Evolutionary conservation across 2,888 invertebrate species (phyloP), one percentile per base, ranked within the genome.

Genomic region (Geotrupes spiniger): DNA sequence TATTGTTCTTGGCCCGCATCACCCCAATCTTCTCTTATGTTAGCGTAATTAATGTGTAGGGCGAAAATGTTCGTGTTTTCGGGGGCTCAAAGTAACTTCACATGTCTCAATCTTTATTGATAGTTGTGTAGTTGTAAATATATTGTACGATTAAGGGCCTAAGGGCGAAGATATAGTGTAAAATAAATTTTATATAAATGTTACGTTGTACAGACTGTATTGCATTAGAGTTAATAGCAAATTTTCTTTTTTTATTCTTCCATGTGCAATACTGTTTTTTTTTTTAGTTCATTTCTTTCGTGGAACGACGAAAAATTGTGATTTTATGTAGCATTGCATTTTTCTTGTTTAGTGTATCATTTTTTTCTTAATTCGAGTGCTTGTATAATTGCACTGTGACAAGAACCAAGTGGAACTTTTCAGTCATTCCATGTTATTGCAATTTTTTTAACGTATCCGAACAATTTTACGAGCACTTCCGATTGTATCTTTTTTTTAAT

Each of bases 71-170:
- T 25, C 40, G 31, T 31, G 21, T 21, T 53, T 60, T 54, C 54
- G 21, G 21, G 21, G 58, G 65, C 67, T 68, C 66, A 68, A 67
- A 58, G 4, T 21, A 21, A 21, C 62, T 62, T 64, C 53, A 59
- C 48, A 59, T 57, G 61, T 62, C 61, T 63, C 58, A 63, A 53
- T 49, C 11, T 33, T 16, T 45, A 31, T 39, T 10, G 33, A 33
- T 39, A 45, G 39, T 17, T 63, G 62, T 64, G 62, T 64, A 63
- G 62, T 62, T 68, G 66, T 66, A 65, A 61, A 64, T 65, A 66
- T 49, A 54, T 59, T 21, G 28, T 26, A 26, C 9, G 14, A 12
- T 12, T 36, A 25, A 38, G 21, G 21, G 21, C 33, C 33, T 33
- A 33, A 33, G 15, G 33, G 33, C 33, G 33, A 33, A 21, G 21